Base-by-base conservation (phyloP, 1,140 invertebrate genomes). In the Formica exsecta region DNA sequence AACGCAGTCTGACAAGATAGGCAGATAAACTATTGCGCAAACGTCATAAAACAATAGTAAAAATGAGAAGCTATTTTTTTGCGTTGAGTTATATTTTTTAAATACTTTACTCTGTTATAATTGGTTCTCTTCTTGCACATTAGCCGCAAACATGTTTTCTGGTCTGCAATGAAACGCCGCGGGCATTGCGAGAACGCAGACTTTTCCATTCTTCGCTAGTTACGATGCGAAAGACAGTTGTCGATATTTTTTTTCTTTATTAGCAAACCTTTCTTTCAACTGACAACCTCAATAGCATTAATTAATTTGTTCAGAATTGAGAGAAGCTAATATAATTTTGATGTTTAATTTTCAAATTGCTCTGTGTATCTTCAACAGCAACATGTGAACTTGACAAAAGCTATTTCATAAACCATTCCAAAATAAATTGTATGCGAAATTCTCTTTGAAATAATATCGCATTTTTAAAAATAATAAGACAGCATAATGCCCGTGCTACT, bases 81-180 rank as follows among this genome's bases (percentile, higher is more conserved):
- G 54, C 54, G 38, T 16, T 81, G 38, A 16, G 22, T 13, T 81
- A 70, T 81, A 29, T 61, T 59, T 38, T 83, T 38, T 83, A 83
- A 83, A 83, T 73, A 68, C 54, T 73, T 73, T 61, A 25, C 38
- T 85, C 54, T 85, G 70, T 79, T 74, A 85, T 79, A 85, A 76
- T 85, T 79, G 73, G 44, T 66, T 77, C 32, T 79, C 41, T 25
- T 13, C 57, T 41, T 61, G 38, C 44, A 19, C 38, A 22, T 61
- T 81, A 61, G 51, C 16, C 32, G 68, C 54, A 57, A 73, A 61
- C 54, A 74, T 29, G 70, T 81, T 81, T 81, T 70, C 77, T 71
- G 65, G 79, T 81, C 71, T 73, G 38, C 36, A 48, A 66, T n/a
- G 32, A 13, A 22, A 81, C 19, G 66, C 79, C 54, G 36, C 66